Percentiles rank a stretch among this genome's conserved stretches.
These are phyloP conservation scores for Scaptomyza polygonia DNA, from an alignment of 2,888 invertebrate genomes.

Conservation along the genomic window DNA sequence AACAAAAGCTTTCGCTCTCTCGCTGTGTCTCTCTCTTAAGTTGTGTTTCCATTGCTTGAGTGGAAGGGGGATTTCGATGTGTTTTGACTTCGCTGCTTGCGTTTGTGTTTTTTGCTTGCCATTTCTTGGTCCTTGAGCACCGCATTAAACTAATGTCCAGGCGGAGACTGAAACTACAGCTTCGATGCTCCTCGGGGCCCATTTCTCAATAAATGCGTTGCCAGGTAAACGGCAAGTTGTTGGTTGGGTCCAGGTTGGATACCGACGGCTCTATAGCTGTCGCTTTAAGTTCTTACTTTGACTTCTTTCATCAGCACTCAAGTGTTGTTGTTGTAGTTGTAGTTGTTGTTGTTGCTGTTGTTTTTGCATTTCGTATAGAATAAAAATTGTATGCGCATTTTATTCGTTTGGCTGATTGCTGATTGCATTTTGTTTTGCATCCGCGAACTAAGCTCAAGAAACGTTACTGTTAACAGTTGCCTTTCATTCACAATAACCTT, in stretches of 20 bases:
- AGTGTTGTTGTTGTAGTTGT: no score
- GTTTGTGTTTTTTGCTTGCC: constrained; percentile 36
- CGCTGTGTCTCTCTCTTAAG: constrained; percentile 7
- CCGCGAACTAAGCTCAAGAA: constrained; percentile 8
- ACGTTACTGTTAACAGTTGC: neutral
- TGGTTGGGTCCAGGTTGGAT: constrained; percentile 22
- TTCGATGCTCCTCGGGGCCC: constrained; percentile 48
- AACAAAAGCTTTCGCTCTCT: constrained; percentile 26
- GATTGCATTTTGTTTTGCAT: constrained; percentile 47
- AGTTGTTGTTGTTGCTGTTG: neutral
- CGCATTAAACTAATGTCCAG: constrained; percentile 65
- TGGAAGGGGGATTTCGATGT: neutral
- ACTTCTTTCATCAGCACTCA: neutral
- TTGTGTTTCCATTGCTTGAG: neutral
- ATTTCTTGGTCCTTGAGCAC: constrained; percentile 51
- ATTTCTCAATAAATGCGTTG: constrained; percentile 48
- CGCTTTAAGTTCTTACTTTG: constrained; percentile 9
- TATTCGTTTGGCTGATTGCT: constrained; percentile 48
- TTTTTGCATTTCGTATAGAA: constrained; percentile 20
- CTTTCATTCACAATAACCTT: no score
- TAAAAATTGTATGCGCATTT: constrained; percentile 46
- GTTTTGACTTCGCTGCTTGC: constrained; percentile 5
- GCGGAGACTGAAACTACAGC: constrained; percentile 36
- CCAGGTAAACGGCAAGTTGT: constrained; percentile 23
- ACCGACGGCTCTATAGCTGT: neutral